These are phyloP conservation scores for Premnoplex brunnescens DNA, from an alignment of 2,797 vertebrate genomes.

Conservation along the genomic window DNA sequence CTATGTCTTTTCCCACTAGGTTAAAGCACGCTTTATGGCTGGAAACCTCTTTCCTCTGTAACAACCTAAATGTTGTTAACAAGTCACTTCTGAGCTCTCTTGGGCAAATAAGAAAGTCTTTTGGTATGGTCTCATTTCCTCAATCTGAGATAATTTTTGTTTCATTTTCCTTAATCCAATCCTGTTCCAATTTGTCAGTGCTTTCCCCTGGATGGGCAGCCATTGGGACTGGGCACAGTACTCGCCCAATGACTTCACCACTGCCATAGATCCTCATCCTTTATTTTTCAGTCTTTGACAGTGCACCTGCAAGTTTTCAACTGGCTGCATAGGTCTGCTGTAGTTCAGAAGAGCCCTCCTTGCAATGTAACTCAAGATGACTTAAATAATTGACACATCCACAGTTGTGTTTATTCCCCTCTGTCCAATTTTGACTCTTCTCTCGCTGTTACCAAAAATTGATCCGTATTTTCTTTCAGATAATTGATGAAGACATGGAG, in stretches of 20 bases:
- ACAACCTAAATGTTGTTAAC: neutral
- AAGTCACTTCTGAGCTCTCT: neutral
- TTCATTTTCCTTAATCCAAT: neutral
- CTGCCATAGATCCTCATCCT: neutral
- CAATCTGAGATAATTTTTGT: neutral
- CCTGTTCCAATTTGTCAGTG: neutral
- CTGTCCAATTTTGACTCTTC: neutral
- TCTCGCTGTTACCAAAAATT: neutral
- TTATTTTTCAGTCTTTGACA: neutral
- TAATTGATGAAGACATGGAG: neutral
- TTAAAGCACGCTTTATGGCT: neutral
- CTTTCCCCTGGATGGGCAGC: neutral
- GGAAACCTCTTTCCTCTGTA: neutral
- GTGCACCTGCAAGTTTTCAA: neutral
- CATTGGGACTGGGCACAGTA: accelerated
- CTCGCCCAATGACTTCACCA: neutral
- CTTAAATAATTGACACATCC: neutral
- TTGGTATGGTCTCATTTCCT: neutral
- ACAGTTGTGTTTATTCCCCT: neutral
- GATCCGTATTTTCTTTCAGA: constrained; percentile 12
- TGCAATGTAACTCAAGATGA: neutral
- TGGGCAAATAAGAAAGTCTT: neutral
- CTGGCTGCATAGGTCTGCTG: neutral
- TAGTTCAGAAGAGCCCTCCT: neutral
- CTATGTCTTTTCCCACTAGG: neutral